Evolutionary conservation across 2,888 invertebrate genomes (phyloP).

Genomic region (Pimpla rufipes): DNA sequence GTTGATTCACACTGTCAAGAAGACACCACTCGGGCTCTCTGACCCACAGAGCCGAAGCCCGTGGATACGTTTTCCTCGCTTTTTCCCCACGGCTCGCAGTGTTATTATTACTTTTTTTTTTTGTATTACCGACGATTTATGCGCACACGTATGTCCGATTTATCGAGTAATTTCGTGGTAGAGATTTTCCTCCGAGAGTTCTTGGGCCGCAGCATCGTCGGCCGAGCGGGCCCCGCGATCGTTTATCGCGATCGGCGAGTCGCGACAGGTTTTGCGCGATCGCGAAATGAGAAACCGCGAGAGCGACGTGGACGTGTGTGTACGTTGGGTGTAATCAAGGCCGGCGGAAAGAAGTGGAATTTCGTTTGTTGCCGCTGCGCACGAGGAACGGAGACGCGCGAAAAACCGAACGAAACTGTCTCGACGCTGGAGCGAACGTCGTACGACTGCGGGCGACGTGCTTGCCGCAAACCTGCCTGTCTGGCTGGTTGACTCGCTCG

Average conservation of each 20-base stretch:
- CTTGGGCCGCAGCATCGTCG: background rate
- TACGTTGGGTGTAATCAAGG: background rate
- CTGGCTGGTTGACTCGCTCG: constrained; percentile 42
- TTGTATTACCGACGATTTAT: background rate
- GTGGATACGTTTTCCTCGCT: background rate
- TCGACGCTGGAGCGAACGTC: constrained; percentile 71
- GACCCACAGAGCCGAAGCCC: constrained; percentile 57
- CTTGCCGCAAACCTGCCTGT: constrained; percentile 40
- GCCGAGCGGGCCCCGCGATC: background rate
- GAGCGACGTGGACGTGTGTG: too few species aligned
- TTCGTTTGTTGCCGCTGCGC: background rate
- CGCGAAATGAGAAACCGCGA: background rate
- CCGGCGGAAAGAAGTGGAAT: background rate
- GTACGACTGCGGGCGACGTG: constrained; percentile 66
- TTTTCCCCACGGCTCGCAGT: background rate
- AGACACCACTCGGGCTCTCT: constrained; percentile 53
- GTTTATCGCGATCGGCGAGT: constrained; percentile 31
- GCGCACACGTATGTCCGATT: background rate
- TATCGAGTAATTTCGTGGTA: background rate
- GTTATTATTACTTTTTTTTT: background rate
- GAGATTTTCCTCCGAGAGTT: background rate
- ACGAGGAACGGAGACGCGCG: background rate
- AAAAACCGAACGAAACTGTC: constrained; percentile 41
- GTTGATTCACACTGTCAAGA: constrained; percentile 73
- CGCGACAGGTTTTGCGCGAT: constrained; percentile 22